Evolutionary conservation across 2,113 vertebrate species (phyloP).

Genomic region (Fregetta grallaria): DNA sequence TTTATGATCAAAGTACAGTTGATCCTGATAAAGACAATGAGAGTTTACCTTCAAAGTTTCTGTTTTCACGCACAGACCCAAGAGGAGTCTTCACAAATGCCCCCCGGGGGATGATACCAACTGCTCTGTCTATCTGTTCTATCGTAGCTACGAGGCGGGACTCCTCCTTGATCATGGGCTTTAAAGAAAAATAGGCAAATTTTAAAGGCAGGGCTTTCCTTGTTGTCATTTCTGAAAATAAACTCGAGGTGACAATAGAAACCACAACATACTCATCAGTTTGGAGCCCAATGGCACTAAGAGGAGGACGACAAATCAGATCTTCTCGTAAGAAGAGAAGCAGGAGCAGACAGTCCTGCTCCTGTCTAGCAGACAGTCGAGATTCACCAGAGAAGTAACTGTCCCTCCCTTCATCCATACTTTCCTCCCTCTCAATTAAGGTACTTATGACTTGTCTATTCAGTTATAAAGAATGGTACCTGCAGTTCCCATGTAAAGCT

Average conservation of each 20-base stretch:
- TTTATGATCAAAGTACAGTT: conserved; percentile 2
- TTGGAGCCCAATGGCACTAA: not conserved
- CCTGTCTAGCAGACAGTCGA: not conserved
- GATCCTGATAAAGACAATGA: not conserved
- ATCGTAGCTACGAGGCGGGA: conserved; percentile 80
- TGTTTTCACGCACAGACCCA: conserved; percentile 82
- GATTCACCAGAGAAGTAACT: not conserved
- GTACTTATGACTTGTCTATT: not conserved
- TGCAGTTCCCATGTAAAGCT: not conserved
- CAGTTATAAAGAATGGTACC: not conserved
- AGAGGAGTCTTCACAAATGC: conserved; percentile 84
- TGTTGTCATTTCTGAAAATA: not conserved
- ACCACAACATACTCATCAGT: not conserved
- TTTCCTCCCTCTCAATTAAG: not conserved
- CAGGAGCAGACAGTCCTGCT: not conserved
- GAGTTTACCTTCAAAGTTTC: conserved; percentile 86
- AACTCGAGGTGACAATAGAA: not conserved
- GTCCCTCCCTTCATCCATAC: not conserved
- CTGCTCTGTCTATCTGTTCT: conserved; percentile 84
- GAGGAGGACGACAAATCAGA: not conserved
- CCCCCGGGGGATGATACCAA: conserved; percentile 84
- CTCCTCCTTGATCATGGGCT: conserved; percentile 84
- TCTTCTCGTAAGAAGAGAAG: not conserved
- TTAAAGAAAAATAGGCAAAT: not conserved
- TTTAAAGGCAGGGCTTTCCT: not conserved